Base-by-base conservation (phyloP, 2,888 invertebrate genomes). In the Suillia variegata region DNA sequence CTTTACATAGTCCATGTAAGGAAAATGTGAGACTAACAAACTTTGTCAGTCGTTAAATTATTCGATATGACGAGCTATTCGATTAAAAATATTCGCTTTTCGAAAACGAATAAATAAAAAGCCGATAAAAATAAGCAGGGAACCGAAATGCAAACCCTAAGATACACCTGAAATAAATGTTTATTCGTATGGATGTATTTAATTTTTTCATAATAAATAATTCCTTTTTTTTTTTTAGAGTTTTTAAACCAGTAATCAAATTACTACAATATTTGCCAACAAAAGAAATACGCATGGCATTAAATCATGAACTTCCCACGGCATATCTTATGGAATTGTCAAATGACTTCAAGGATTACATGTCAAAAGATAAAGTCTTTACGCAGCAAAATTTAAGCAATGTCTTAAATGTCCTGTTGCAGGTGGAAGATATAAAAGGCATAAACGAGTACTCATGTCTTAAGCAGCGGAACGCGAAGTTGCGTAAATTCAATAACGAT, bases 361-460 rank as follows among this genome's bases (percentile, higher is more conserved):
- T 67, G 20, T 64, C 62, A 8, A 58, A 63, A 21, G 67, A 62
- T 2, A 60, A 62, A 1, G 55, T 62, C 2, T 53, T 78, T 1
- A 73, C 74, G 1, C 66, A 58, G 12, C 26, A 59, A 5, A 77
- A 73, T 55, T 38, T 76, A 1, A 34, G 54, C 18, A 67, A 67
- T 0, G 63, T 70, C 0, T 49, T 78, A 3, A 61, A 63, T 2
- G 69, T 69, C 0, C 21, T 79, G 31, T 57, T 80, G 2, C 73
- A 78, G 61, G 71, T 80, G 48, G 80, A 80, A 63, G 80, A 80
- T 56, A 63, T 75, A 24, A 74, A 77, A 31, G 63, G 61, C 0
- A 21, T 77, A 59, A 65, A 67, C 34, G 65, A 68, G 21, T 77
- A 74, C 63, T 20, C 66, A 15, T 56, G 52, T 0, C 62, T 74